These are phyloP conservation scores for Catotricha subobsoleta DNA, from an alignment of 2,888 invertebrate genomes.

Conservation along the genomic window DNA sequence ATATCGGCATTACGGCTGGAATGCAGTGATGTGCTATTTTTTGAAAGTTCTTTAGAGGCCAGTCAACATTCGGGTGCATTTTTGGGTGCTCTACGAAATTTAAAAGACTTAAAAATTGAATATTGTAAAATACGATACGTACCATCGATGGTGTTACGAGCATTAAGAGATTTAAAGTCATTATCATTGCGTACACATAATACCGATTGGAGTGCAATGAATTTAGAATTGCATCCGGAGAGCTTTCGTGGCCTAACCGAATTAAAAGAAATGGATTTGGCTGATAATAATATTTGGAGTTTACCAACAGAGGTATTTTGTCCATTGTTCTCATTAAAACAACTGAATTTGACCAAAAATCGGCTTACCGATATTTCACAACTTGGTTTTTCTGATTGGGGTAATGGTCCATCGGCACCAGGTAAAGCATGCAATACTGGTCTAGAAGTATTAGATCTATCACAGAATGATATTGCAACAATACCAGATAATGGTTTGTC, in stretches of 20 bases:
- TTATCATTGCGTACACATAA: conserved; percentile 56
- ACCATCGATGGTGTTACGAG: conserved; percentile 48
- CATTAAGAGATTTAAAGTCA: conserved; percentile 44
- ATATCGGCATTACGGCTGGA: conserved; percentile 48
- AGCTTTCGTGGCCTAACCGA: conserved; percentile 51
- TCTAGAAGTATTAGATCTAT: conserved; percentile 52
- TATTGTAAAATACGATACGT: conserved; percentile 61
- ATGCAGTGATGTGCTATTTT: conserved; percentile 57
- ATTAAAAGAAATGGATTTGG: conserved; percentile 48
- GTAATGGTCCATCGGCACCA: conserved; percentile 41
- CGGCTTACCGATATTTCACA: conserved; percentile 60
- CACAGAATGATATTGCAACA: conserved; percentile 51
- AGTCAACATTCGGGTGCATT: conserved; percentile 25
- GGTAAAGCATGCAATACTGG: conserved; percentile 51
- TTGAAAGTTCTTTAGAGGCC: conserved; percentile 47
- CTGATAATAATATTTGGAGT: conserved; percentile 60
- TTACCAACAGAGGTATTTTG: conserved; percentile 55
- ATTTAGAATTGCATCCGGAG: conserved; percentile 53
- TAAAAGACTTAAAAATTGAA: conserved; percentile 64
- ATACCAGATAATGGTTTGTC: conserved; percentile 54
- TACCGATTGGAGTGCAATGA: conserved; percentile 63
- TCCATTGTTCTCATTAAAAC: conserved; percentile 46
- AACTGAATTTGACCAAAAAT: conserved; percentile 56
- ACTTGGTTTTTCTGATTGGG: conserved; percentile 57
- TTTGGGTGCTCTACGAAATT: conserved; percentile 42